phyloP scores from a whole-genome alignment of 2,113 vertebrate species.

The Sturnus vulgaris region DNA sequence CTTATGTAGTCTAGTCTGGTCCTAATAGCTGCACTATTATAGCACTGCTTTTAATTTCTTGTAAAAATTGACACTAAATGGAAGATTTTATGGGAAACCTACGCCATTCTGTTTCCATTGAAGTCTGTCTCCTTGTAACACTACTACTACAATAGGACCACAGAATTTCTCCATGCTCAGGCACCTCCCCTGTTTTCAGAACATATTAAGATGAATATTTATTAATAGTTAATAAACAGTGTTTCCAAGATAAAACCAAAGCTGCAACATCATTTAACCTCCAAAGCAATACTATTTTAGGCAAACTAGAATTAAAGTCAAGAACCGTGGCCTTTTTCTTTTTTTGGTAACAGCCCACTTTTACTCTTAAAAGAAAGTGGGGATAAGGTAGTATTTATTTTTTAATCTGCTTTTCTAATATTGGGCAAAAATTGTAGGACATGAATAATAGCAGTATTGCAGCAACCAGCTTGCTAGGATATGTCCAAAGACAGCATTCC shows the following conservation, averaged over 20 bases:
- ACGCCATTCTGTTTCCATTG: neutral
- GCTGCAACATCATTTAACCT: neutral
- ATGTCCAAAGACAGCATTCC: neutral
- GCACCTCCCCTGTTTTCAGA: neutral
- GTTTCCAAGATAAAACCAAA: neutral
- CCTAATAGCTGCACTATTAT: neutral
- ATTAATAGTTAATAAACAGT: neutral
- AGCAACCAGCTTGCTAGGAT: neutral
- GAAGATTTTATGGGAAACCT: neutral
- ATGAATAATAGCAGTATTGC: neutral
- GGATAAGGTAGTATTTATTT: neutral
- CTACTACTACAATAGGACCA: too few species aligned
- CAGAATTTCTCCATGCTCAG: neutral
- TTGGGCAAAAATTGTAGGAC: neutral
- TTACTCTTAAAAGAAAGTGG: neutral
- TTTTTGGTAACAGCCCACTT: neutral
- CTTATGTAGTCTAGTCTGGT: neutral
- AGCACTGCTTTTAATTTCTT: neutral
- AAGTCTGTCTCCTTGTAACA: neutral
- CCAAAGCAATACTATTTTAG: neutral
- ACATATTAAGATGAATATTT: neutral
- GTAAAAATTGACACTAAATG: neutral
- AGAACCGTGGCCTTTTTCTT: rapidly evolving
- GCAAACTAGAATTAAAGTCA: neutral
- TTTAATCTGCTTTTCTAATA: neutral